phyloP scores from a whole-genome alignment of 2,888 invertebrate genomes.

The Plebejus argus region DNA sequence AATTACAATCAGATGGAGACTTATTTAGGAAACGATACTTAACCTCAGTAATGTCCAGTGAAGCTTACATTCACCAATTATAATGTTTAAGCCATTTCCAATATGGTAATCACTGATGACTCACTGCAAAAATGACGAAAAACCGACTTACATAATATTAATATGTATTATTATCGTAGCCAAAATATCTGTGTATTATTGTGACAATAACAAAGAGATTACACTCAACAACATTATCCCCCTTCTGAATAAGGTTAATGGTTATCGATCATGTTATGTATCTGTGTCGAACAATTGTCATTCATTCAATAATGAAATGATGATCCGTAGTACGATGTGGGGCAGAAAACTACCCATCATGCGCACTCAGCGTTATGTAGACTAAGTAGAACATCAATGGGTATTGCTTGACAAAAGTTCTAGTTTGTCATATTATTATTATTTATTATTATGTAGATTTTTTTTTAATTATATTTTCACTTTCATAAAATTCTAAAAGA shows the following conservation, averaged over 20 bases:
- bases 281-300: constrained; percentile 17
- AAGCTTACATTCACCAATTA: too few species aligned
- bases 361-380: neutral
- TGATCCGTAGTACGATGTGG: neutral
- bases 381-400: neutral
- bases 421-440: neutral
- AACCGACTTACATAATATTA: too few species aligned
- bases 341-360: neutral
- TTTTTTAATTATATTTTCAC: too few species aligned
- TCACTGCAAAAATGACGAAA: too few species aligned
- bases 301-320: constrained; percentile 3
- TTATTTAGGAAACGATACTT: too few species aligned
- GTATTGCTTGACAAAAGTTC: neutral
- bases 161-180: neutral
- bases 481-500: too few species aligned
- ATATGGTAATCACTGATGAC: too few species aligned
- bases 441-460: too few species aligned
- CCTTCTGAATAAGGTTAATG: constrained; percentile 12
- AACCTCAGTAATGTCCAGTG: too few species aligned
- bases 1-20: too few species aligned
- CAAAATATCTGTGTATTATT: neutral
- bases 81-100: too few species aligned
- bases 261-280: constrained; percentile 21
- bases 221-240: neutral
- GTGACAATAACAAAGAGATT: neutral